Percentiles rank a stretch among this genome's conserved stretches.
These are phyloP conservation scores for Pseudonaja textilis DNA, from an alignment of 2,113 vertebrate genomes.

Conservation along the genomic window DNA sequence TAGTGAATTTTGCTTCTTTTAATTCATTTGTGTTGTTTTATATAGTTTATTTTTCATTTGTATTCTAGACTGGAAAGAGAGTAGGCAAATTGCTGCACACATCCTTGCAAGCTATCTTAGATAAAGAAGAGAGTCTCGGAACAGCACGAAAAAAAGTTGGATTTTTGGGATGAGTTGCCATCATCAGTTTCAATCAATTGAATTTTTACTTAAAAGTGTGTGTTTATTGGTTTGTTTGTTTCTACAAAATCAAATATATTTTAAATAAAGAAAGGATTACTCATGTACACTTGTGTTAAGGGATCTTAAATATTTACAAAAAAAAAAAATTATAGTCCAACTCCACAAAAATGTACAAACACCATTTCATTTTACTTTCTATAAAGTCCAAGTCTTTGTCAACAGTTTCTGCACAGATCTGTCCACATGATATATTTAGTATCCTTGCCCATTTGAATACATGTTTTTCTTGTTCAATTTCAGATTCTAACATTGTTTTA, in stretches of 20 bases:
- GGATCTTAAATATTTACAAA: neutral
- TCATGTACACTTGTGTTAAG: neutral
- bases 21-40: slow-evolving; percentile 23
- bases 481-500: neutral
- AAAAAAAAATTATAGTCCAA: neutral
- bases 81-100: slow-evolving; percentile 85
- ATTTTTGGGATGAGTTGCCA: slow-evolving; percentile 80
- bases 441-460: neutral
- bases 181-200: neutral
- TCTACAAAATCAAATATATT: neutral
- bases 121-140: slow-evolving; percentile 86
- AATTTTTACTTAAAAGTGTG: slow-evolving; percentile 22
- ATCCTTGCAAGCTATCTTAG: slow-evolving; percentile 81
- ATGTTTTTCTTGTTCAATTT: neutral
- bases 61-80: slow-evolving; percentile 82
- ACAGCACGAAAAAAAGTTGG: slow-evolving; percentile 85
- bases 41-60: slow-evolving; percentile 33
- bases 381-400: neutral
- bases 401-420: neutral
- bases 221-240: neutral
- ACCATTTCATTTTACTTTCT: neutral
- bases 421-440: neutral
- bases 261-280: neutral
- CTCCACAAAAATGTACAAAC: neutral
- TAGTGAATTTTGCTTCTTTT: neutral